Evolutionary conservation across 2,888 invertebrate genomes (phyloP).

Genomic region (Subacronicta megacephala): DNA sequence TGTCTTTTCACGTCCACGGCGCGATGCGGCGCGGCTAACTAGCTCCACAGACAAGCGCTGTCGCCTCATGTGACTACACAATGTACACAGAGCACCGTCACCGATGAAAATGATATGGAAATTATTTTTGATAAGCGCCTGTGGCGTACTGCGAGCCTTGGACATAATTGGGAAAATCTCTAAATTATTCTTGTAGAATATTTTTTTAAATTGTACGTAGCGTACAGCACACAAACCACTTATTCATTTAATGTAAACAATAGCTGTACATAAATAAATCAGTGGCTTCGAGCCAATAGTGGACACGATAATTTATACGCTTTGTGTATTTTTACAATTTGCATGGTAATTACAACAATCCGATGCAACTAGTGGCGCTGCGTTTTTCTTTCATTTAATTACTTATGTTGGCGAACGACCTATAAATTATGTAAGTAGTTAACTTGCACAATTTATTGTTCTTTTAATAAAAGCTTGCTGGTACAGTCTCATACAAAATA

Average conservation of each 20-base stretch:
- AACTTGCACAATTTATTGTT: constrained; percentile 7
- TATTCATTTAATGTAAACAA: neutral
- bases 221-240: neutral
- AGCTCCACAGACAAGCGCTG: neutral
- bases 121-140: constrained; percentile 1
- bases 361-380: constrained; percentile 16
- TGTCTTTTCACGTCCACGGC: constrained; percentile 35
- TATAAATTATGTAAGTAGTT: too few species aligned
- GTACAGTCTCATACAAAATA: neutral
- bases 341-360: constrained; percentile 28
- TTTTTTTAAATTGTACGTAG: too few species aligned
- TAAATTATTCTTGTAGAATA: neutral
- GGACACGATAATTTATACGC: neutral
- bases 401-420: too few species aligned
- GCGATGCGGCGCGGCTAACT: constrained; percentile 7
- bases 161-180: neutral
- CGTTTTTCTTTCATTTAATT: constrained; percentile 10
- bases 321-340: constrained; percentile 12
- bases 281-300: neutral
- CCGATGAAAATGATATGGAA: neutral
- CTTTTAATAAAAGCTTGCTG: neutral
- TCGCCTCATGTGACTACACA: neutral
- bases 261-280: neutral
- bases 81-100: neutral
- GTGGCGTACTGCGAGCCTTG: neutral